Conservation (phyloP, 1,140 invertebrate genomes). For the Aplysia californica region DNA sequence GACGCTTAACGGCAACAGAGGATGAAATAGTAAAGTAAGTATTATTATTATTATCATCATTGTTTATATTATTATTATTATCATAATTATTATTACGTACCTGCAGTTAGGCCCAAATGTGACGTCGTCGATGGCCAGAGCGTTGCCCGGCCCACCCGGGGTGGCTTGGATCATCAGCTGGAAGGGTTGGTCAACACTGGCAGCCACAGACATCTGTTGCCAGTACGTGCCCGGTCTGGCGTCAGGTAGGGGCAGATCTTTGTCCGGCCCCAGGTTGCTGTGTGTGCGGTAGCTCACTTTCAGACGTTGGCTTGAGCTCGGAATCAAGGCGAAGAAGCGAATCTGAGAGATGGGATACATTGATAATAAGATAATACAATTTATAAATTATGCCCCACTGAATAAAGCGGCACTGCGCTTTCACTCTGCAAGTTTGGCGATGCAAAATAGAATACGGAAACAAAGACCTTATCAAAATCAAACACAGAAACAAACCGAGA, state of each 20-base stretch:
- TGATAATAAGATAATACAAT: constrained; percentile 41
- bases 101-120: constrained; percentile 30
- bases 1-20: no score
- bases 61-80: no score
- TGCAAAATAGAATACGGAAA: no score
- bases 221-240: constrained; percentile 53
- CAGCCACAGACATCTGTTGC: constrained; percentile 35
- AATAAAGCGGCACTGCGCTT: no score
- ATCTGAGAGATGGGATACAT: constrained; percentile 19
- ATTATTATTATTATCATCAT: no score
- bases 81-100: no score
- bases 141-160: constrained; percentile 47
- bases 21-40: no score
- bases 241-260: constrained; percentile 29
- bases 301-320: constrained; percentile 47
- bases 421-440: no score
- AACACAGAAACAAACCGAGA: no score
- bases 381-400: no score
- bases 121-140: constrained; percentile 67
- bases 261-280: constrained; percentile 49
- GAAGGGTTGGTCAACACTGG: constrained; percentile 41
- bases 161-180: constrained; percentile 54
- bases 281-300: constrained; percentile 49
- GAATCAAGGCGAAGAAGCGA: constrained; percentile 53
- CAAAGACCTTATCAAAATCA: no score